phyloP scores from a whole-genome alignment of 2,797 vertebrate genomes.

The Onychomys torridus region DNA sequence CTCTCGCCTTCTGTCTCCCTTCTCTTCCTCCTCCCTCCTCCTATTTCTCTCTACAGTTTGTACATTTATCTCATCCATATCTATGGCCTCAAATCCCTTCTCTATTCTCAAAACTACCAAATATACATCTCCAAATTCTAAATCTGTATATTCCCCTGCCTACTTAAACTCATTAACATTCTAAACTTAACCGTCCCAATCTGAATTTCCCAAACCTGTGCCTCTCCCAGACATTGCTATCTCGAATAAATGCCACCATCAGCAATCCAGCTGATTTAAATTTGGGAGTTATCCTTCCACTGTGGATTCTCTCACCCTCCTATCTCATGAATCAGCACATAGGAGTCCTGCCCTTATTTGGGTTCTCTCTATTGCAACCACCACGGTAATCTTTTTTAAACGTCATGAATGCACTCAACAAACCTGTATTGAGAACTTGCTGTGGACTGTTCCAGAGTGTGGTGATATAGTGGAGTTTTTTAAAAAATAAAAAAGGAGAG shows the following conservation, averaged over 20 bases:
- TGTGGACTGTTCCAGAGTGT: neutral
- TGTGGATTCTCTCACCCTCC: neutral
- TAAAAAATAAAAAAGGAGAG: neutral
- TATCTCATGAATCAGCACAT: neutral
- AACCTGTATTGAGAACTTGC: neutral
- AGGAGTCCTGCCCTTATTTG: neutral
- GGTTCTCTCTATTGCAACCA: neutral
- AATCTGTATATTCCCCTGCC: neutral
- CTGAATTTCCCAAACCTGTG: neutral
- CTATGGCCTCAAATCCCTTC: neutral
- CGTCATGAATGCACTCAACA: neutral
- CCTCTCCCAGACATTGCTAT: neutral
- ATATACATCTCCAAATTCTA: conserved; percentile 16
- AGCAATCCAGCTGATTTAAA: neutral
- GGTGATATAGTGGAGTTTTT: neutral
- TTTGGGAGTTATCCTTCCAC: neutral
- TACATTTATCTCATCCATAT: neutral
- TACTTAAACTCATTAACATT: neutral
- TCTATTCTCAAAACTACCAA: neutral
- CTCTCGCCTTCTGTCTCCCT: neutral
- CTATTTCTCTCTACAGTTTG: neutral
- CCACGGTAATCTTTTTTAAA: neutral
- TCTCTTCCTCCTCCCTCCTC: neutral
- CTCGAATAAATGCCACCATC: neutral
- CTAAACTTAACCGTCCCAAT: neutral